Conservation (phyloP, 2,888 invertebrate genomes). For the Dryococelus australis region DNA sequence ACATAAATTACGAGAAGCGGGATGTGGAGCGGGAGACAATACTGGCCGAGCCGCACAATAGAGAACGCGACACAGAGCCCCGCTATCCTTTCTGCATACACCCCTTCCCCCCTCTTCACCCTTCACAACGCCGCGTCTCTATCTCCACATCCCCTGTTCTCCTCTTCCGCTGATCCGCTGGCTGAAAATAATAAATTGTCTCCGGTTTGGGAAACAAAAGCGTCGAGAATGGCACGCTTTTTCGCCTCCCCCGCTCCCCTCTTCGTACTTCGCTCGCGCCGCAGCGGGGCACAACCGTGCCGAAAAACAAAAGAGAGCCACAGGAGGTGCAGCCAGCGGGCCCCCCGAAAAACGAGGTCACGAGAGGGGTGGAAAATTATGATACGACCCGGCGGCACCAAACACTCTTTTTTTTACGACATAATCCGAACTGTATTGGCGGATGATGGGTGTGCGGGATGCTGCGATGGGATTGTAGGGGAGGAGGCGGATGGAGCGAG, state of each 20-base stretch:
- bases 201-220: slow-evolving; percentile 10
- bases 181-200: slow-evolving; percentile 16
- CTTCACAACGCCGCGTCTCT: background rate
- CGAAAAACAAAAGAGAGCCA: background rate
- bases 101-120: background rate
- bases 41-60: background rate
- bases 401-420: slow-evolving; percentile 9
- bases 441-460: slow-evolving; percentile 16
- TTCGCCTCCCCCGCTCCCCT: background rate
- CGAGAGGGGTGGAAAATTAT: slow-evolving; percentile 9
- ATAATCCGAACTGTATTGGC: slow-evolving; percentile 16
- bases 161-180: slow-evolving; percentile 16
- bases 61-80: slow-evolving; percentile 3
- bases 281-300: background rate
- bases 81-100: slow-evolving; percentile 12
- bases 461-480: background rate
- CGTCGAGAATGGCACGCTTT: slow-evolving; percentile 2
- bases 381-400: background rate
- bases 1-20: background rate
- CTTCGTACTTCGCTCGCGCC: background rate
- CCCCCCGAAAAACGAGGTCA: background rate
- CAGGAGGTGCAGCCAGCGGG: background rate
- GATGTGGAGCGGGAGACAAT: slow-evolving; percentile 16
- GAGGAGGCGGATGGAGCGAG: background rate
- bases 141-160: background rate